Evolutionary conservation across 23 tunicate species (phyloP), one percentile per base, ranked within the genome.

Genomic region (Ascidia mentula): DNA sequence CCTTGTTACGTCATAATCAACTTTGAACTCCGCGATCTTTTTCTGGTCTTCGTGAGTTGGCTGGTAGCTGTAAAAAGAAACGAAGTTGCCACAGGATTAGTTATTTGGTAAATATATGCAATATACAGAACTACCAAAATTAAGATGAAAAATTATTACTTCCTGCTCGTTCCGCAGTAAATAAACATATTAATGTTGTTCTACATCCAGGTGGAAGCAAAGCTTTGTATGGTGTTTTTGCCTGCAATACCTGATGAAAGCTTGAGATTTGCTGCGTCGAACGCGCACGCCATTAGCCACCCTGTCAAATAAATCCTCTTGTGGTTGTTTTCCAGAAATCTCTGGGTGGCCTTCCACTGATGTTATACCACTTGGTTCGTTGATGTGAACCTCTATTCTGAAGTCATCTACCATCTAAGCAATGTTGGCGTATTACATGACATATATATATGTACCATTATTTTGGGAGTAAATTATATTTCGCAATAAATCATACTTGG

Each of bases 1-100:
- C 34, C 88, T 61, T 36, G 88, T 84, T 60, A 84, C 88, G 88
- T 84, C 88, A 69, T 84, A 84, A 0, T 35, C 69, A 20, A 84
- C 88, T 22, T 39, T 65, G 32, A 84, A 53, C 60, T 65, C 28
- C 20, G 7, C 7, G 24, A 77, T 15, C 17, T 31, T 40, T 40
- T 74, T 38, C 34, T 84, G 88, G 38, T 84, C 82, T 22, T 70
- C 40, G 0, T 31, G 31, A 12, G 82, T 46, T 0, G 88, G 88
- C 40, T 65, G 69, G 37, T 78, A 84, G 12, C 88, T 84, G 72
- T 18, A 59, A 72, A 24, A n/a, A 38, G 17, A n/a, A n/a, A n/a
- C n/a, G n/a, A n/a, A n/a, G n/a, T n/a, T n/a, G n/a, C n/a, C n/a
- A n/a, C n/a, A n/a, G n/a, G n/a, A n/a, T n/a, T n/a, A n/a, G n/a